Evolutionary conservation across 2,888 invertebrate species (phyloP), one percentile per base, ranked within the genome.

Genomic region (Nymphalis urticae): DNA sequence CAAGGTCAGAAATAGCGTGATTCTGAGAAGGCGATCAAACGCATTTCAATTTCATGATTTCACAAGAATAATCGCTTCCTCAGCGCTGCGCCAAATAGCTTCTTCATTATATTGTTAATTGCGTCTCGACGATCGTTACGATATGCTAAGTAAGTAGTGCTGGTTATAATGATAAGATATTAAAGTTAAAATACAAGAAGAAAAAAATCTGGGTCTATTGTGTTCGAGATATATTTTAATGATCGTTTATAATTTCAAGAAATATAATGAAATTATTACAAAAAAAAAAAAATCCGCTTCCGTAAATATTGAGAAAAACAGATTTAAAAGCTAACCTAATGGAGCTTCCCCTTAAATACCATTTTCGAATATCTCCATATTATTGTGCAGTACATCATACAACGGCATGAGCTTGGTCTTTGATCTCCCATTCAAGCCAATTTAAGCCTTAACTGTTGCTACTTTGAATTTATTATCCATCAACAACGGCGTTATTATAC

Each of bases 311-410:
- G 19, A 36, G 17, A 10, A 19, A 54, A 61, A 61, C 48, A 48
- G 5, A 21, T 17, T 24, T 47, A 48, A 21, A 61, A 27, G 21
- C 16, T 3, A 42, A 21, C 13, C 4, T 48, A 47, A 54, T 19
- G 13, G 60, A 72, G 64, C 85, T 76, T 77, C 81, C 80, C 83
- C 85, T 88, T 88, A 89, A 89, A 77, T 75, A 71, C 81, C 81
- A 85, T 85, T 86, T 87, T 82, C 81, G 80, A 86, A 81, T 83
- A 85, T 86, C 83, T 77, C 78, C 80, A 84, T 85, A 84, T 84
- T 87, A 89, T 86, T 86, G 86, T 85, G 83, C 82, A 83, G 86
- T 87, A 84, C 86, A 83, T 88, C 86, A 85, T 85, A 79, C 84
- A 85, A 82, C 82, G 17, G 27, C 27, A 79, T 78, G 77, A 79